Evolutionary conservation across 2,888 invertebrate genomes (phyloP).

Genomic region (Antheraea yamamai): DNA sequence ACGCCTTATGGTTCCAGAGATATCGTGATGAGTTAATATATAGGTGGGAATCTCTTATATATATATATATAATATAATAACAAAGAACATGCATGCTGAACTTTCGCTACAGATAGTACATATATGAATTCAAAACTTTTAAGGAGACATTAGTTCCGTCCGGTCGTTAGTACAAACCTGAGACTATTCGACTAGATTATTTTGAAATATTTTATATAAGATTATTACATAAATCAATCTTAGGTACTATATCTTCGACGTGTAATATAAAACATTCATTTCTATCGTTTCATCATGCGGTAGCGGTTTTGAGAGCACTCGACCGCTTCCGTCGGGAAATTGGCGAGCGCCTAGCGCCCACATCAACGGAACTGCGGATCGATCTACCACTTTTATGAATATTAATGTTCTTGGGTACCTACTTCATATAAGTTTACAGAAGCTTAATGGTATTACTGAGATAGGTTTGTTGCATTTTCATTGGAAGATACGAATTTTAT

Average conservation of each 20-base stretch:
- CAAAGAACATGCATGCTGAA: no score
- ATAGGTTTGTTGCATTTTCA: not conserved
- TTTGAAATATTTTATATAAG: not conserved
- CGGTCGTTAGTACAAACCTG: not conserved
- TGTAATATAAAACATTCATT: conserved; percentile 23
- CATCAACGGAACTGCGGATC: conserved; percentile 23
- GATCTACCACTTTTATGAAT: conserved; percentile 22
- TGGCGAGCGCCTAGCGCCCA: conserved; percentile 30
- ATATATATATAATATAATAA: no score
- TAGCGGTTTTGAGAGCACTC: conserved; percentile 24
- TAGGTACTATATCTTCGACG: not conserved
- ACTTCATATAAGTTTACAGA: not conserved
- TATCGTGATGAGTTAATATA: no score
- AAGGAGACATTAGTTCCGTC: no score
- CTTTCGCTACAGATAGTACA: no score
- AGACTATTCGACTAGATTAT: not conserved
- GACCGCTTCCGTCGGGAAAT: conserved; percentile 37
- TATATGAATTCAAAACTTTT: no score
- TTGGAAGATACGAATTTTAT: not conserved
- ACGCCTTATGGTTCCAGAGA: no score
- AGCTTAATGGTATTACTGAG: not conserved
- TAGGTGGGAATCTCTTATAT: no score
- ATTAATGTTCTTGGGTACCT: conserved; percentile 18
- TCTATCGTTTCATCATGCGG: conserved; percentile 3
- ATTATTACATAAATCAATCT: not conserved